phyloP scores from a whole-genome alignment of 2,888 invertebrate species.

The Tuta absoluta region DNA sequence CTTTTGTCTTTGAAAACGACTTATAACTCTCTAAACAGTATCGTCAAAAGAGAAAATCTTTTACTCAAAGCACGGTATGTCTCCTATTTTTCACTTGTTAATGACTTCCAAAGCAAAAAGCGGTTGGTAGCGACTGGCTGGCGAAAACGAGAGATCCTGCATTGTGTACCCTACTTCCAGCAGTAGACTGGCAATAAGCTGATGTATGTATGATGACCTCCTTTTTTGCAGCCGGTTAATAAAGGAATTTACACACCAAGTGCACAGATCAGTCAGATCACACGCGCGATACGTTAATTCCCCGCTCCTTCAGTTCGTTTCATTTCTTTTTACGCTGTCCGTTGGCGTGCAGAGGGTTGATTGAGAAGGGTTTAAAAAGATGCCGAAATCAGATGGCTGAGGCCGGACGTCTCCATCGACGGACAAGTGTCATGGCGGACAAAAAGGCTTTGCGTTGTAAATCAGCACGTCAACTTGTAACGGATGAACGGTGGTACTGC shows the following conservation, averaged over 20 bases:
- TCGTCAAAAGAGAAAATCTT: too few relatives aligned
- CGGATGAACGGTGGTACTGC: conserved; percentile 19
- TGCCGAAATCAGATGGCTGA: conserved; percentile 71
- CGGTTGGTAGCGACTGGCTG: too few relatives aligned
- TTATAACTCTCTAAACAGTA: neutral
- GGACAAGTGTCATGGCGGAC: conserved; percentile 58
- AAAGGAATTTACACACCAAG: neutral
- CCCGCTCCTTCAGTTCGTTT: neutral
- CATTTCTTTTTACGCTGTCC: conserved; percentile 16
- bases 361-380: conserved; percentile 62
- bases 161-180: too few relatives aligned
- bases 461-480: conserved; percentile 61
- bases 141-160: too few relatives aligned
- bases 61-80: too few relatives aligned
- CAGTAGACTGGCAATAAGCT: too few relatives aligned
- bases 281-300: conserved; percentile 8
- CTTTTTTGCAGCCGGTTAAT: too few relatives aligned
- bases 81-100: too few relatives aligned
- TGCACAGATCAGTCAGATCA: neutral
- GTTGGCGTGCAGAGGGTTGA: conserved; percentile 38
- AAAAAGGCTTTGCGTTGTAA: conserved; percentile 71
- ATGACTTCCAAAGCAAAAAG: too few relatives aligned
- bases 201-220: too few relatives aligned
- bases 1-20: neutral
- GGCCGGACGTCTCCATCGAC: conserved; percentile 68